Evolutionary conservation across 2,888 invertebrate species (phyloP).

Genomic region (Artemia sinica): DNA sequence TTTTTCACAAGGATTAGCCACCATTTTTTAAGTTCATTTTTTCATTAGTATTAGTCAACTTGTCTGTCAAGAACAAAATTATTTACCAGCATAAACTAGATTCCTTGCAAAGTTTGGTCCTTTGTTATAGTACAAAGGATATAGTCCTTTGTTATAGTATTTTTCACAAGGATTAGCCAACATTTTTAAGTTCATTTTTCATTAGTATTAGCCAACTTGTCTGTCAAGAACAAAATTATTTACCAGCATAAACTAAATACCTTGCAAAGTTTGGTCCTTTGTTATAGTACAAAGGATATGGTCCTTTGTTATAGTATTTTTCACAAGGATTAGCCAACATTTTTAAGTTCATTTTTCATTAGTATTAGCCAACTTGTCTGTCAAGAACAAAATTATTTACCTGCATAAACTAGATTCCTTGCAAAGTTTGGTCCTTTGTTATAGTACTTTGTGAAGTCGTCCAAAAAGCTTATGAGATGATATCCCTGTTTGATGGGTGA

Average conservation of each 20-base stretch:
- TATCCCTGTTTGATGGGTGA: slow-evolving; percentile 42
- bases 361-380: too few relatives aligned
- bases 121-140: too few relatives aligned
- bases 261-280: not conserved
- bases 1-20: too few relatives aligned
- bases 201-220: too few relatives aligned
- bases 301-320: too few relatives aligned
- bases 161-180: too few relatives aligned
- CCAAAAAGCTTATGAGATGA: slow-evolving; percentile 51
- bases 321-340: not conserved
- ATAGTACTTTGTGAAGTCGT: slow-evolving; percentile 58
- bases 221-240: too few relatives aligned
- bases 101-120: not conserved
- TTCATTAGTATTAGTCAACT: too few relatives aligned
- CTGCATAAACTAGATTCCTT: slow-evolving; percentile 49
- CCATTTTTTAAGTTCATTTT: not conserved
- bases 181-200: not conserved
- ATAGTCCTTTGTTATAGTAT: too few relatives aligned
- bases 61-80: too few relatives aligned
- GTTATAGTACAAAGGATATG: too few relatives aligned
- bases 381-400: slow-evolving; percentile 31
- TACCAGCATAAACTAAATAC: not conserved
- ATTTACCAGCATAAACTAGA: not conserved
- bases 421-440: slow-evolving; percentile 56
- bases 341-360: not conserved